Evolutionary conservation across 2,797 vertebrate species (phyloP).

Genomic region (Rhabdophis nuchalis): DNA sequence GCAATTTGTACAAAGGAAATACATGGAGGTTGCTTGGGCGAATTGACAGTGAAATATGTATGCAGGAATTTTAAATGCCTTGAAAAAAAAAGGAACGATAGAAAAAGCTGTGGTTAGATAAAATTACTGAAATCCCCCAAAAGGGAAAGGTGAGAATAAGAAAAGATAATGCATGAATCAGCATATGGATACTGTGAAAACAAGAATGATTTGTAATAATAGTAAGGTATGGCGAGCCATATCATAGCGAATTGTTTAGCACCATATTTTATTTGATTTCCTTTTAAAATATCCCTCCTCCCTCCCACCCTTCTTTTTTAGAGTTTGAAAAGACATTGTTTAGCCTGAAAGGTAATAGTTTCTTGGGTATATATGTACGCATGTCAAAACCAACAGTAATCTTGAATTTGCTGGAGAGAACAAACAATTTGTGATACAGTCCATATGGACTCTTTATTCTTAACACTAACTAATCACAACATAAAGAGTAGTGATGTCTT

Average conservation of each 20-base stretch:
- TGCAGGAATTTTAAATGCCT: neutral
- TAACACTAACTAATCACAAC: neutral
- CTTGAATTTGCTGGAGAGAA: neutral
- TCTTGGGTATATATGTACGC: neutral
- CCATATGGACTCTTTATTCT: neutral
- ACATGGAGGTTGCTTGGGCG: neutral
- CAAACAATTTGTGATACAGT: accelerated
- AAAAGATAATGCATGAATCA: neutral
- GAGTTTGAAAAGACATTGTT: neutral
- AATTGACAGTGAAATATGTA: neutral
- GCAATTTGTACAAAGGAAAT: neutral
- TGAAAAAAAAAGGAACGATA: neutral
- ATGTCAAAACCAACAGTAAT: neutral
- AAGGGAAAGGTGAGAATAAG: neutral
- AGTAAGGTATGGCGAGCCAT: neutral
- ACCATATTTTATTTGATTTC: neutral
- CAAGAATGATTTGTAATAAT: neutral
- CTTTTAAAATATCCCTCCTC: neutral
- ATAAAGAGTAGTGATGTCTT: accelerated
- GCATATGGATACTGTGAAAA: neutral
- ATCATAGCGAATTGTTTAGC: neutral
- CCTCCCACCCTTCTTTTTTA: neutral
- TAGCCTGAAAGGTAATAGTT: neutral
- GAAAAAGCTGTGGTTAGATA: neutral
- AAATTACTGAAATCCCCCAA: neutral